Base-by-base conservation (phyloP, 2,797 vertebrate genomes). In the Peromyscus attwateri region DNA sequence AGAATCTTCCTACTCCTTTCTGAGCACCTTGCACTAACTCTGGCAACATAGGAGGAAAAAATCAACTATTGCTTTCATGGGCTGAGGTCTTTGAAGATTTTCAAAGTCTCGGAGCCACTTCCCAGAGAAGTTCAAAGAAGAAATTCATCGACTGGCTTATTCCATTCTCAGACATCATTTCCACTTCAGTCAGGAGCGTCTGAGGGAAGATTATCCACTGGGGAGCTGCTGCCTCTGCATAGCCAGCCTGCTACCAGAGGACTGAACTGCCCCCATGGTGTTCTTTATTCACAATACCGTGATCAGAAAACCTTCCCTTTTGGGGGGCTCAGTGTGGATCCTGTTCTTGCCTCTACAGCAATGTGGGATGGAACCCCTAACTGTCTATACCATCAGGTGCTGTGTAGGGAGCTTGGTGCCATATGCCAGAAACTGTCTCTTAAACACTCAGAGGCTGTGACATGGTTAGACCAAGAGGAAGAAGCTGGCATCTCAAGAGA, bases 1-100 rank as follows among this genome's bases (percentile, higher is more conserved):
- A 85, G 46, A 64, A 66, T 37, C 62, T 94, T 82, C 73, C 73
- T 12, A 14, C 14, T 81, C n/a, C 55, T 87, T 90, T 64, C 55
- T 37, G 31, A 92, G 52, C 2, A 7, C 83, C 92, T 92, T 81
- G 43, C 29, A 34, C 90, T 87, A 73, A 95, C 77, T 90, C 89
- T 92, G 73, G 89, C 43, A 92, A 94, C 89, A 94, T 81, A 34
- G 77, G 92, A 88, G 81, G 87, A 82, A 87, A 93, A 90, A 88
- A 71, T 84, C 40, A 95, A 70, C 93, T 94, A 97, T 96, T 64
- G 94, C 97, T 96, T 96, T 95, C 92, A 76, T 34, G 52, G 34
- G 43, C 91, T 95, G 84, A 95, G 60, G 96, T 93, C 96, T 98
- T 97, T 97, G 98, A 98, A 97, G 97, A 96, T 94, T 95, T 97